Evolutionary conservation across 2,113 vertebrate genomes (phyloP), one percentile per base, ranked within the genome.

Genomic region (Gymnogyps californianus): DNA sequence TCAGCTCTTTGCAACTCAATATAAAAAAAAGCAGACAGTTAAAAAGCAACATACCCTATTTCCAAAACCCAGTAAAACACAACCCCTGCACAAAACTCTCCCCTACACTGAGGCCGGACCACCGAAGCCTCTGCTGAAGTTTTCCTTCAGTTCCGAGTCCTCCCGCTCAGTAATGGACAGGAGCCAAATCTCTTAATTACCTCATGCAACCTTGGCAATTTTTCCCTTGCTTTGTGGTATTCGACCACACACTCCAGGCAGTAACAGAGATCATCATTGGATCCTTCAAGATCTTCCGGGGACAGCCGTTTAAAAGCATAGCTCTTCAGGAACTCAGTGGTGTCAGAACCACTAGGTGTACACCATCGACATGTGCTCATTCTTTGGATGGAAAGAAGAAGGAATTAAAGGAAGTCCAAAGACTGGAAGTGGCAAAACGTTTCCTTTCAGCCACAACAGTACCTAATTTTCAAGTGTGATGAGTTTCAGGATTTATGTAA

Each of bases 291-390:
- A 52, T 98, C 98, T 31, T 97, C 94, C 14, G 9, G 47, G 17
- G 97, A 64, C 29, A 96, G 29, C 11, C 17, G 64, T 36, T 75
- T 78, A 7, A 91, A 78, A 28, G 98, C 98, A 95, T 99, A 99
- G 47, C 42, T 79, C 81, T 83, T 92, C 13, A 99, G 95, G 75
- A 98, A 94, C 16, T 96, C 95, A 4, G 87, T 54, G 79, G 96
- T 90, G 26, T 92, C 93, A 36, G 47, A 11, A 66, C 98, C 98
- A 78, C 96, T 96, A 6, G 98, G 98, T 0, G 98, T 98, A 76
- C 99, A 99, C 99, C 99, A 99, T 55, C 98, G 98, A 75, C 99
- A 99, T 19, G 98, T 99, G 96, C 98, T 99, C 99, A 99, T 99
- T 96, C 97, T 99, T 94, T 8, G 72, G 70, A 74, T 31, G 7